These are phyloP conservation scores for Sisor rabdophorus DNA, from an alignment of 2,113 vertebrate genomes.

Conservation along the genomic window DNA sequence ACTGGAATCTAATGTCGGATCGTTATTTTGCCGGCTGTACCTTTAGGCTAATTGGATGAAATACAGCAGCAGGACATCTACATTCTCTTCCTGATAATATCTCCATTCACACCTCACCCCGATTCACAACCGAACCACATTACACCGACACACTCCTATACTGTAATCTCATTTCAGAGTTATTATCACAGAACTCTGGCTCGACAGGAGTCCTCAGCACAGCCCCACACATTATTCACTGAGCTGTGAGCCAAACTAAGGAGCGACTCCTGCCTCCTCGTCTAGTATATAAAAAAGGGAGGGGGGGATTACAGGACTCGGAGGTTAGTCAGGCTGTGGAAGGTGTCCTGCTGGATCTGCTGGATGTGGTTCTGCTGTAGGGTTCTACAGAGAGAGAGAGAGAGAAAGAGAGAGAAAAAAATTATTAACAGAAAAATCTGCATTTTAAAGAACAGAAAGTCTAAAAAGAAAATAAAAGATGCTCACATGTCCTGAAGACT, in stretches of 20 bases:
- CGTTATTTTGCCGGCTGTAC: too few species aligned
- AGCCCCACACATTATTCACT: background rate
- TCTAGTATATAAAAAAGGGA: background rate
- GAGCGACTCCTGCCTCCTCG: background rate
- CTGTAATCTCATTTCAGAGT: background rate
- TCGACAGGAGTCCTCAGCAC: background rate
- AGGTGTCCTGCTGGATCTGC: slow-evolving; percentile 79
- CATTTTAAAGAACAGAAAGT: too few species aligned
- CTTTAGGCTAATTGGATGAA: background rate
- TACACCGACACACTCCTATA: background rate
- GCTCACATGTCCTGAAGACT: slow-evolving; percentile 93
- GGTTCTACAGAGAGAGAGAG: slow-evolving; percentile 67
- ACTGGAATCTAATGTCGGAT: background rate
- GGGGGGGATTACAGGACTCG: slow-evolving; percentile 77
- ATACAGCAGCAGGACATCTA: background rate
- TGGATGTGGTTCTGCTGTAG: slow-evolving; percentile 88
- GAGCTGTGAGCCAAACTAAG: slow-evolving; percentile 11
- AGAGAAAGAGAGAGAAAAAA: too few species aligned
- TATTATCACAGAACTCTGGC: background rate
- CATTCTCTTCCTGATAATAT: background rate
- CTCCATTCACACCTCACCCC: background rate
- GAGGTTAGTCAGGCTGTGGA: slow-evolving; percentile 80
- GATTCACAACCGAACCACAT: background rate
- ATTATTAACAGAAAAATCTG: too few species aligned
- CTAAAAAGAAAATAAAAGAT: background rate